These are phyloP conservation scores for Oscheius sp. DNA, from an alignment of 1,140 invertebrate genomes.

Conservation along the genomic window DNA sequence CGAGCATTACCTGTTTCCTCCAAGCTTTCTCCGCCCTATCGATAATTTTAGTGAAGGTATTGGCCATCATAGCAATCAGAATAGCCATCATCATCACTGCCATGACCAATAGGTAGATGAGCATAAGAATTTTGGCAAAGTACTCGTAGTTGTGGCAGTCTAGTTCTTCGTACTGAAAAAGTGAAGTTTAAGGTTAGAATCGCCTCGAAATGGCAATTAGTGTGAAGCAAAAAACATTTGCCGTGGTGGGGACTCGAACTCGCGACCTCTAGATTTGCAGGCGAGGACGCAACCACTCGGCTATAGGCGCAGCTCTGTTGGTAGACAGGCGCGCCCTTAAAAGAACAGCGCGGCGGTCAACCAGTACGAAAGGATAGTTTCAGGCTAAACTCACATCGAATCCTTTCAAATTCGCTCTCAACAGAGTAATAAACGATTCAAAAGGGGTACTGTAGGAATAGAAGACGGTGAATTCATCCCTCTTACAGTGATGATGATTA, in stretches of 20 bases:
- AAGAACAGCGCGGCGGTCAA: no score
- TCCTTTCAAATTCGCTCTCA: conserved; percentile 96
- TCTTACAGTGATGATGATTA: neutral
- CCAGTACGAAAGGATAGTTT: no score
- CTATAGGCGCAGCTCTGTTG: no score
- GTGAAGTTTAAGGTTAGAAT: no score
- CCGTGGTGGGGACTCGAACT: no score
- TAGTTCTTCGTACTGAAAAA: conserved; percentile 76
- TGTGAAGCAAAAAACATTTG: no score
- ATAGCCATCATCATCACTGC: conserved; percentile 56
- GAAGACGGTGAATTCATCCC: conserved; percentile 52
- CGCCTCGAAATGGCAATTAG: no score
- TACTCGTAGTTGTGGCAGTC: conserved; percentile 82
- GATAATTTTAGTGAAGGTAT: conserved; percentile 71
- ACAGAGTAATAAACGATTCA: conserved; percentile 92
- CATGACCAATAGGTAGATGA: conserved; percentile 85
- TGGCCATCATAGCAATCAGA: neutral
- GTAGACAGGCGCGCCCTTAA: no score
- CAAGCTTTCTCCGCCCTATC: conserved; percentile 97
- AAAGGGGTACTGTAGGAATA: conserved; percentile 71
- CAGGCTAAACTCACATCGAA: conserved; percentile 74
- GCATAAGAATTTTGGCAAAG: conserved; percentile 91
- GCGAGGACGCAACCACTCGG: no score
- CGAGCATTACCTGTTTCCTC: conserved; percentile 82
- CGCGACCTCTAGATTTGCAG: no score